These are phyloP conservation scores for Caenorhabditis imperialis DNA, from an alignment of 2,888 invertebrate genomes.

Conservation along the genomic window DNA sequence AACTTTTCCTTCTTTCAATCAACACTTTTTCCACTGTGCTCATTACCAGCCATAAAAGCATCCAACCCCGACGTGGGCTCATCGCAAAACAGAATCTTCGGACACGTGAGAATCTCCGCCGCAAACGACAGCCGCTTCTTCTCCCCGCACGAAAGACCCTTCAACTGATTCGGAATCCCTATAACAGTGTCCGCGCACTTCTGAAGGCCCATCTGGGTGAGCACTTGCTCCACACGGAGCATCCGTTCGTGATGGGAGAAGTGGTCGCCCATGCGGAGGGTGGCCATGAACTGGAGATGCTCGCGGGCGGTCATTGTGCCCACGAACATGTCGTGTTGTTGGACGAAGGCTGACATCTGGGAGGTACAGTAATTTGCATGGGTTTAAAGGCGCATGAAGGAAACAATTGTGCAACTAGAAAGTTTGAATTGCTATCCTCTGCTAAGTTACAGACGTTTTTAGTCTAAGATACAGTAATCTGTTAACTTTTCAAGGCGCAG, in stretches of 20 bases:
- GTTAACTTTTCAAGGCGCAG: too few species aligned
- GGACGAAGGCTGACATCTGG: constrained; percentile 88
- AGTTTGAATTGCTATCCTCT: too few species aligned
- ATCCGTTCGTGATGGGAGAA: constrained; percentile 83
- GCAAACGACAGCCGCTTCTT: constrained; percentile 93
- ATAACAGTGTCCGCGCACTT: constrained; percentile 86
- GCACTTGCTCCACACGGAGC: constrained; percentile 84
- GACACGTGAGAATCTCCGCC: constrained; percentile 84
- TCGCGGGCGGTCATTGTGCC: constrained; percentile 89
- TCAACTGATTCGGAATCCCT: constrained; percentile 84
- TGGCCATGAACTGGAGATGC: constrained; percentile 90
- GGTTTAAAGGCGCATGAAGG: too few species aligned
- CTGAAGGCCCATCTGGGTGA: constrained; percentile 82
- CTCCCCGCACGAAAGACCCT: constrained; percentile 93
- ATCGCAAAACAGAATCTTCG: constrained; percentile 81
- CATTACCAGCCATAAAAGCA: constrained; percentile 78
- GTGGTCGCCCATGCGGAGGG: constrained; percentile 86
- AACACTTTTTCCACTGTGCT: too few species aligned
- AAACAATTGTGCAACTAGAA: too few species aligned
- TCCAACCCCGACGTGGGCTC: constrained; percentile 81
- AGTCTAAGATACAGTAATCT: too few species aligned
- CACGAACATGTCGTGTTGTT: constrained; percentile 91
- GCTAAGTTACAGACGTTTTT: too few species aligned
- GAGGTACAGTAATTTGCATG: too few species aligned
- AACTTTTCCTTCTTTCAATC: too few species aligned